Evolutionary conservation across 37 sponge, comb jelly and placozoan species (phyloP).

Genomic region (Agelas oroides): DNA sequence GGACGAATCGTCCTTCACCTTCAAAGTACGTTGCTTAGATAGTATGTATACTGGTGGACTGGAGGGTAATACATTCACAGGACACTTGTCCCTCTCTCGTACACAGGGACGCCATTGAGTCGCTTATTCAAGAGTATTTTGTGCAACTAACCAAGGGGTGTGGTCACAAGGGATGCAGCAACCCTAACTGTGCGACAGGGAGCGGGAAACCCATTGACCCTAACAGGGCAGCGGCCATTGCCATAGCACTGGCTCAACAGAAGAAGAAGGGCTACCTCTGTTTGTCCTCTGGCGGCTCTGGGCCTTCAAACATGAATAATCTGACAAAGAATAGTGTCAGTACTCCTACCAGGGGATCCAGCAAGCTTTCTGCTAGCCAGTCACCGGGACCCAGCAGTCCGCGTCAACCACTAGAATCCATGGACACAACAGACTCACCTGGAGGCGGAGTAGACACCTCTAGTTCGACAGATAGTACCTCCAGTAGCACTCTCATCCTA

Average conservation of each 20-base stretch:
- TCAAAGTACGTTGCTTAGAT: too few relatives aligned
- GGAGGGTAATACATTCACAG: too few relatives aligned
- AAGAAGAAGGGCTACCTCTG: conserved; percentile 26
- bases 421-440: conserved; percentile 27
- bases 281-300: not conserved
- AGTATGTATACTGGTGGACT: too few relatives aligned
- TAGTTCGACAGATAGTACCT: conserved; percentile 8
- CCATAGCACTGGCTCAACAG: conserved; percentile 30
- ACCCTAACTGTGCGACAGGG: conserved; percentile 79
- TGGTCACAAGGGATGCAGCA: conserved; percentile 61
- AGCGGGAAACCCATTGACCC: conserved; percentile 38
- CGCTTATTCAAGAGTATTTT: conserved; percentile 56
- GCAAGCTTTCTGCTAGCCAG: too few relatives aligned
- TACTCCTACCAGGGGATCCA: too few relatives aligned
- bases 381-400: not conserved
- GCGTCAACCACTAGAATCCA: conserved; percentile 5
- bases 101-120: conserved; percentile 18
- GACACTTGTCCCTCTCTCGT: not conserved
- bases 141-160: conserved; percentile 85
- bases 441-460: not conserved
- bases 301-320: not conserved
- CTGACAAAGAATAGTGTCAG: not conserved
- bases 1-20: too few relatives aligned
- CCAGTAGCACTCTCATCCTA: conserved; percentile 15
- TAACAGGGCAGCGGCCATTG: conserved; percentile 79